phyloP scores from a whole-genome alignment of 2,113 vertebrate species.

The Mustelus asterias region DNA sequence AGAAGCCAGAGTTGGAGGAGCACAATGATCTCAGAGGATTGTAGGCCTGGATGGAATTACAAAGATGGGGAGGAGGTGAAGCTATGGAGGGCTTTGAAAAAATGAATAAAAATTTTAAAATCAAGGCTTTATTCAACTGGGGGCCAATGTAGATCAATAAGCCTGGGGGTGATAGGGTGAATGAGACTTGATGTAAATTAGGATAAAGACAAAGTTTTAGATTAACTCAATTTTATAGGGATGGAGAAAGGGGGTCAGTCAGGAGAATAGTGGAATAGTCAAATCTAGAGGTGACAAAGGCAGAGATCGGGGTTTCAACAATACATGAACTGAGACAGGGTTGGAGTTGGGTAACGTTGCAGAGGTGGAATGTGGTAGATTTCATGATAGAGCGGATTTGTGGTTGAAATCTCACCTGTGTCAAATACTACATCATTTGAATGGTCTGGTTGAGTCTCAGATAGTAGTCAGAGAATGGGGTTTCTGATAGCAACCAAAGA shows the following conservation, averaged over 20 bases:
- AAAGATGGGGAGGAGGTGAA: too few relatives aligned
- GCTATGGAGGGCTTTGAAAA: too few relatives aligned
- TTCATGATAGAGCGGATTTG: not conserved
- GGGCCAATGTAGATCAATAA: not conserved
- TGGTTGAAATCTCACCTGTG: not conserved
- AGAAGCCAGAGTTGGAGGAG: too few relatives aligned
- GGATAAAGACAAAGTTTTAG: not conserved
- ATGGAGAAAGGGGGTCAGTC: not conserved
- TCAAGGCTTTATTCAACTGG: not conserved
- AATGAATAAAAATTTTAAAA: too few relatives aligned
- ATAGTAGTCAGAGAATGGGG: not conserved
- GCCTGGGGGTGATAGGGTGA: not conserved
- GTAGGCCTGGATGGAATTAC: too few relatives aligned
- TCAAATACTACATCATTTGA: not conserved
- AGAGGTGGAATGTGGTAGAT: not conserved
- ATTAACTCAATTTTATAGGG: not conserved
- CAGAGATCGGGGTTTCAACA: not conserved
- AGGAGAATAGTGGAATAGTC: not conserved
- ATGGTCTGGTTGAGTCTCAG: not conserved
- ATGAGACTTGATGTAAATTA: not conserved
- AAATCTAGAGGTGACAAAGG: not conserved
- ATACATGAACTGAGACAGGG: not conserved
- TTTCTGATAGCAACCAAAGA: not conserved
- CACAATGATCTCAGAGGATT: too few relatives aligned
- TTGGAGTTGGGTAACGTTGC: not conserved